These are phyloP conservation scores for Bombus polaris DNA, from an alignment of 1,140 invertebrate genomes.

Conservation along the genomic window DNA sequence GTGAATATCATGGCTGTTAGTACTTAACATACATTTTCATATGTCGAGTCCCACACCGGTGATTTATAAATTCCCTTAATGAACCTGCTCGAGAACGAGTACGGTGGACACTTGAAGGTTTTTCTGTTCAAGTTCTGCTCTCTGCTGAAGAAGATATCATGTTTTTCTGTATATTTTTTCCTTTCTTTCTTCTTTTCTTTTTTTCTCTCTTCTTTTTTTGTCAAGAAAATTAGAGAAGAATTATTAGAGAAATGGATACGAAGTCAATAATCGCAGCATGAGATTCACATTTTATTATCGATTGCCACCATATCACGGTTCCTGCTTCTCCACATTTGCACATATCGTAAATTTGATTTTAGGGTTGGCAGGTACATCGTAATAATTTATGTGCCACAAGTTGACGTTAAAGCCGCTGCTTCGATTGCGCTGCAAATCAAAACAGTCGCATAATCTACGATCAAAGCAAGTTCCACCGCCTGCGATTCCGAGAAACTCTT, in stretches of 20 bases:
- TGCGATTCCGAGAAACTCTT: slow-evolving; percentile 57
- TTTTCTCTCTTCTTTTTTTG: background rate
- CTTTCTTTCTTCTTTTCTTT: background rate
- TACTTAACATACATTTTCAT: slow-evolving; percentile 62
- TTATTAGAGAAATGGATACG: background rate
- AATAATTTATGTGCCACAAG: slow-evolving; percentile 34
- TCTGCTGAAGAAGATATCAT: background rate
- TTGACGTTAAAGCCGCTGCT: slow-evolving; percentile 14
- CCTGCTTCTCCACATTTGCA: background rate
- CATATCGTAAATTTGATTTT: slow-evolving; percentile 9
- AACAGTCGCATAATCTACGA: slow-evolving; percentile 51
- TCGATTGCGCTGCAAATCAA: slow-evolving; percentile 53
- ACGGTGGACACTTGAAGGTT: background rate
- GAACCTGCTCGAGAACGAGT: background rate
- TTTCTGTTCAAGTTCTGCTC: background rate
- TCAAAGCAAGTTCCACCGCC: slow-evolving; percentile 49
- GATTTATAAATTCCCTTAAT: slow-evolving; percentile 55
- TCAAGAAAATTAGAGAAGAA: background rate
- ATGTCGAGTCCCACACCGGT: slow-evolving; percentile 33
- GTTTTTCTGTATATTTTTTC: background rate
- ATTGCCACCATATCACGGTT: background rate
- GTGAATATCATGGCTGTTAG: slow-evolving; percentile 8
- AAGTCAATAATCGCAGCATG: background rate
- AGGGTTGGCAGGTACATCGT: background rate
- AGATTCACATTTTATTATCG: background rate